Base-by-base conservation (phyloP, 2,888 invertebrate genomes). In the Caenorhabditis sinica region DNA sequence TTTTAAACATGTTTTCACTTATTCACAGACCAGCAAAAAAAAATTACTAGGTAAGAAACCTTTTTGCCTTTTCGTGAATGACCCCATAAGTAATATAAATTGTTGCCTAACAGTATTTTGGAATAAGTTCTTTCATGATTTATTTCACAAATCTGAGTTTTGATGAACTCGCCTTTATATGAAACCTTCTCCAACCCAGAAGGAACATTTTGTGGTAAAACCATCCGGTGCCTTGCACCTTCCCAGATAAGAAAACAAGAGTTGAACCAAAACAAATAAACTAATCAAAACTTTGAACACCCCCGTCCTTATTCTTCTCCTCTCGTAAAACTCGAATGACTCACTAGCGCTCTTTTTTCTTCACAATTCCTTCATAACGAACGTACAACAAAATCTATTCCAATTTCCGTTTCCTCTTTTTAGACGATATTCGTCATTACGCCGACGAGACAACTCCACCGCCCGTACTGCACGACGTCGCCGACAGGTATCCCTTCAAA, bases 371-470 rank as follows among this genome's bases (percentile, higher is more conserved):
- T 51, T 56, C 49, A 49, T 49, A 80, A 65, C 72, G 45, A n/a
- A 49, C 40, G 60, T 61, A 40, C 56, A 43, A n/a, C n/a, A 65
- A 53, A 49, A 20, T 20, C 20, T 58, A 23, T 61, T 74, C 28
- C 40, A 28, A 69, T 72, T 72, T 79, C 45, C 68, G 20, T 76
- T 36, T 65, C 30, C 43, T 51, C n/a, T 61, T 71, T 81, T 66
- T 49, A 85, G 85, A 85, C 85, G 79, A 80, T 25, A 74, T 82
- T 71, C 82, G 85, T 28, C 75, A 75, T 60, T 85, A 85, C 82
- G 82, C 85, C n/a, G 85, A 85, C 85, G 85, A 85, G 69, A 73
- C 60, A 23, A 85, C 85, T 36, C 85, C 85, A 20, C 82, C 85
- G 53, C 85, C 85, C 15, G 82, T 82, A n/a, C 25, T 72, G 17